Evolutionary conservation across 2,113 vertebrate genomes (phyloP).

Genomic region (Poeciliopsis prolifica): DNA sequence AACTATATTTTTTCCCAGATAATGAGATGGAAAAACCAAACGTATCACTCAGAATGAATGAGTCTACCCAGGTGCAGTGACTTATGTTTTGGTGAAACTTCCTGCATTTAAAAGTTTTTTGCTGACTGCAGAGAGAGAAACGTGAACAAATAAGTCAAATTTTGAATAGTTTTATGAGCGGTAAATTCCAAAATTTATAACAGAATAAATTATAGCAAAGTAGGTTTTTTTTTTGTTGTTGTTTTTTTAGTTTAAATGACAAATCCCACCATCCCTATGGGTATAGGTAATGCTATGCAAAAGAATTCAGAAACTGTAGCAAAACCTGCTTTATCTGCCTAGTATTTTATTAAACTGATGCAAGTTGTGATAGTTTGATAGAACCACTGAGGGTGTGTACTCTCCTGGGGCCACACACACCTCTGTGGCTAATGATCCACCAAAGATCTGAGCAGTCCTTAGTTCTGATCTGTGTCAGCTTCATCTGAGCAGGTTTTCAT

Average conservation of each 20-base stretch:
- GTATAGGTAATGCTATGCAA: background rate
- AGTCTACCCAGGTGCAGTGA: background rate
- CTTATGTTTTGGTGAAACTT: slow-evolving; percentile 4
- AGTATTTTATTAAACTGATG: slow-evolving; percentile 12
- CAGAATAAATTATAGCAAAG: no score
- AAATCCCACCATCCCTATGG: no score
- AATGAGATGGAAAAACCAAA: background rate
- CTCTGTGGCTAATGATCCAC: background rate
- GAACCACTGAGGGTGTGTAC: background rate
- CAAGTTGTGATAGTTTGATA: slow-evolving; percentile 6
- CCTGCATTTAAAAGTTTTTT: background rate
- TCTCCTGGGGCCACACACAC: background rate
- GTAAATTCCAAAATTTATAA: background rate
- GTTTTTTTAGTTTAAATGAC: no score
- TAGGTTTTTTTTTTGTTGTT: no score
- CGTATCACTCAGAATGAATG: background rate
- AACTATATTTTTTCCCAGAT: background rate
- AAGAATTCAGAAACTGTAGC: background rate
- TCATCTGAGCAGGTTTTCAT: background rate
- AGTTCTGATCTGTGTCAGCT: background rate
- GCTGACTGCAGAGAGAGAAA: slow-evolving; percentile 18
- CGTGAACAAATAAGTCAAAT: background rate
- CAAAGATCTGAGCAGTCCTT: background rate
- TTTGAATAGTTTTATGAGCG: slow-evolving; percentile 14
- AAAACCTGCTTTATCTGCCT: background rate